Conservation (phyloP, 2,888 invertebrate genomes). For the Hecatera dysodea region DNA sequence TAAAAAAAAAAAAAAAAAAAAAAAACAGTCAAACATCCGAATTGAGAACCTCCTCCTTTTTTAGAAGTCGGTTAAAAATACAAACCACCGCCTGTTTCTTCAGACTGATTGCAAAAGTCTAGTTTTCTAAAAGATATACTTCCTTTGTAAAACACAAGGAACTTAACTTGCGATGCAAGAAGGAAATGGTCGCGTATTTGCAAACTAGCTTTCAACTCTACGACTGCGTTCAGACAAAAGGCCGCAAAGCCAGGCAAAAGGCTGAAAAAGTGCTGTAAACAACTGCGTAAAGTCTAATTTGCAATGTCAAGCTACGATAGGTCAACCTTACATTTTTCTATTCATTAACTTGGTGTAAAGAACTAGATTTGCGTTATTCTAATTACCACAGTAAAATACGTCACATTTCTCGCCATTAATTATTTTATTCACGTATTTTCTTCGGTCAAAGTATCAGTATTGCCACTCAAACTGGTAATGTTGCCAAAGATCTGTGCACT, state of each 20-base stretch:
- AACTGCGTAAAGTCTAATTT: conserved; percentile 5
- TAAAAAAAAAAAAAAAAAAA: too few relatives aligned
- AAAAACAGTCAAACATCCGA: too few relatives aligned
- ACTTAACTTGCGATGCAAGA: background rate
- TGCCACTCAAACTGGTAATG: too few relatives aligned
- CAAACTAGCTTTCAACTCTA: conserved; percentile 24
- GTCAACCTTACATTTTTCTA: conserved; percentile 17
- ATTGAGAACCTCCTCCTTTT: too few relatives aligned
- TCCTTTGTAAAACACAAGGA: conserved; percentile 3
- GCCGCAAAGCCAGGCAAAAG: background rate
- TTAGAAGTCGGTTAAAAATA: too few relatives aligned
- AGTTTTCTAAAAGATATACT: background rate
- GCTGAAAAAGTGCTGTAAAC: background rate
- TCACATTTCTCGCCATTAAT: conserved; percentile 13
- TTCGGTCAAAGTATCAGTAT: too few relatives aligned
- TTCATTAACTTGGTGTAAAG: conserved; percentile 21
- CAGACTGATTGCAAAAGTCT: background rate
- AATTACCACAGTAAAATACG: conserved; percentile 34
- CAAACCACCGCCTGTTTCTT: background rate
- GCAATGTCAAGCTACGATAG: conserved; percentile 1
- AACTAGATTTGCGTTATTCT: conserved; percentile 13
- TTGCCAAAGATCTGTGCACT: too few relatives aligned
- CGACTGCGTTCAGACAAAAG: background rate
- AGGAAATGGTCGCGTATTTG: conserved; percentile 2
- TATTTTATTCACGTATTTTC: background rate